A percentile compares a stretch with the other conserved stretches of the same genome.
phyloP scores from a whole-genome alignment of 2,797 vertebrate species.

The Sebastes jordani region DNA sequence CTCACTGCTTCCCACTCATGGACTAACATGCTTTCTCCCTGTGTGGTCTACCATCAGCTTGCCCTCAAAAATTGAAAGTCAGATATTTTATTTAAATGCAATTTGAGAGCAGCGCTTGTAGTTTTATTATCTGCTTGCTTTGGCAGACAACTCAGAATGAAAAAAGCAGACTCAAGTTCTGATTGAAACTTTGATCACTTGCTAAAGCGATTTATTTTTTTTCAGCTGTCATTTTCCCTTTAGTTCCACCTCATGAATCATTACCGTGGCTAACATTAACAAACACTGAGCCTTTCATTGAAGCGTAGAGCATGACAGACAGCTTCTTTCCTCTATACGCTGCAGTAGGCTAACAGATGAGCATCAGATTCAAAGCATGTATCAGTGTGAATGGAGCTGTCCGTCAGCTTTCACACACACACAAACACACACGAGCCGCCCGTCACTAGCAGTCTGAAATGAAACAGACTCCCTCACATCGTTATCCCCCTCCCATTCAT shows the following conservation, averaged over 20 bases:
- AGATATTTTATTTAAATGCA: constrained; percentile 15
- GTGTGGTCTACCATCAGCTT: background rate
- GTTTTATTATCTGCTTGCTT: constrained; percentile 18
- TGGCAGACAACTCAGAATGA: constrained; percentile 14
- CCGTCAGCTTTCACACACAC: background rate
- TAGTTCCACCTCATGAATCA: background rate
- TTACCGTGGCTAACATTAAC: background rate
- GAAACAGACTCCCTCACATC: constrained; percentile 43
- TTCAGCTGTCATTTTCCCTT: background rate
- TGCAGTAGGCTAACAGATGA: constrained; percentile 4
- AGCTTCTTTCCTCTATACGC: background rate
- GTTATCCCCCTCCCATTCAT: constrained; percentile 37
- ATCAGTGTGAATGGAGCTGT: constrained; percentile 21
- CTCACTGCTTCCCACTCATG: background rate
- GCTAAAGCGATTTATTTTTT: background rate
- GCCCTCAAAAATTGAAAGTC: background rate
- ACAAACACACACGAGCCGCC: background rate
- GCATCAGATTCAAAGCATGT: constrained; percentile 4
- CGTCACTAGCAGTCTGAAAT: constrained; percentile 1
- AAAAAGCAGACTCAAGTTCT: constrained; percentile 11
- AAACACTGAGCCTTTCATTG: constrained; percentile 16
- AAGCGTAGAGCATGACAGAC: constrained; percentile 3
- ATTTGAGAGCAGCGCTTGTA: background rate
- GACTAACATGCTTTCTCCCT: background rate
- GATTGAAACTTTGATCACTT: constrained; percentile 17